Evolutionary conservation across 2,113 vertebrate genomes (phyloP).

Genomic region (Athene cunicularia): DNA sequence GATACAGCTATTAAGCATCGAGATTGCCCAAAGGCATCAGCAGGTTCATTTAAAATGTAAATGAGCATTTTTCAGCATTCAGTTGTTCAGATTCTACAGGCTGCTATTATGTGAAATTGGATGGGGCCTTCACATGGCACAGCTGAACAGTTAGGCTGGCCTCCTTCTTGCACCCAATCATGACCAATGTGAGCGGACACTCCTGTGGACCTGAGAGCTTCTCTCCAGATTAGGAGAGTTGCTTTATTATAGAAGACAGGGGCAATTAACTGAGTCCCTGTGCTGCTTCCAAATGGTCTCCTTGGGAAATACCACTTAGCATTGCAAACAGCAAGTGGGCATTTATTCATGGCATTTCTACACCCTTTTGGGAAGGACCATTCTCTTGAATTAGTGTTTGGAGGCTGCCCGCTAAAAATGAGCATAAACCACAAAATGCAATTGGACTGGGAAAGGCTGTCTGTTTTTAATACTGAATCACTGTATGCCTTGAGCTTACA

Average conservation of each 20-base stretch:
- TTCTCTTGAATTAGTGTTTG: neutral
- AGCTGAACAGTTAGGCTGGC: neutral
- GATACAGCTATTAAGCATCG: conserved; percentile 52
- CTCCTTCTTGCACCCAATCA: neutral
- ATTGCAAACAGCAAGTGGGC: neutral
- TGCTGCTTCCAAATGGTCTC: neutral
- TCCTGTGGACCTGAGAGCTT: neutral
- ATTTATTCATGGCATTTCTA: neutral
- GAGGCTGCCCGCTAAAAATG: neutral
- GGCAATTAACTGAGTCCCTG: neutral
- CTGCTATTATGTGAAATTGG: conserved; percentile 48
- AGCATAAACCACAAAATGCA: neutral
- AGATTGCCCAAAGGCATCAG: conserved; percentile 53
- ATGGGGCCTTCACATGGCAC: conserved; percentile 16
- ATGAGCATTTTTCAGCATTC: conserved; percentile 13
- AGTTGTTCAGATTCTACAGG: neutral
- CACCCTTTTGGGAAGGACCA: neutral
- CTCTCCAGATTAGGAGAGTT: neutral
- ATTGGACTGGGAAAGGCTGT: neutral
- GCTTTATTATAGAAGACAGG: neutral
- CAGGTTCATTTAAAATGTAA: conserved; percentile 74
- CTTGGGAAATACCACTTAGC: neutral
- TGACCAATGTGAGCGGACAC: neutral
- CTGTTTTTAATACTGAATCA: neutral
- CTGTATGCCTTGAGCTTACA: neutral